These are phyloP conservation scores for Tenualosa ilisha DNA, from an alignment of 2,797 vertebrate species.

Conservation along the genomic window DNA sequence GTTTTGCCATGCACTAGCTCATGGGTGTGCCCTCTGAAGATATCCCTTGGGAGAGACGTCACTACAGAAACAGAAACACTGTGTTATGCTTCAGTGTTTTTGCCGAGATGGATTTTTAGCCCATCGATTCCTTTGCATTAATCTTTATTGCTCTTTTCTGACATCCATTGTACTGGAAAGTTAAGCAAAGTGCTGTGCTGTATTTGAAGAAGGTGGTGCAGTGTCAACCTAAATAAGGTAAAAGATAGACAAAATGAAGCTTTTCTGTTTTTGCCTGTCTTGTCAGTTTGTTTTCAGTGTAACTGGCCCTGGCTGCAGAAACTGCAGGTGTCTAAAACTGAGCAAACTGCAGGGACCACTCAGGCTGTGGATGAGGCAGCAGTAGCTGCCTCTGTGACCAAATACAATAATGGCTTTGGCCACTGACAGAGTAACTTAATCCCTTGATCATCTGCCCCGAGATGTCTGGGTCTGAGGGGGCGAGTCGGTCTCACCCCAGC, in stretches of 20 bases:
- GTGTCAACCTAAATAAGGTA: not conserved
- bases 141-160: not conserved
- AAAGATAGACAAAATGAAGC: not conserved
- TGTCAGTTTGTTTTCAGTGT: not conserved
- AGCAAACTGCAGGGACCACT: not conserved
- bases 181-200: not conserved
- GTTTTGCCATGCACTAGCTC: not conserved
- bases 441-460: conserved; percentile 6
- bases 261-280: not conserved
- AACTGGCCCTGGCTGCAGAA: not conserved
- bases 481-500: not conserved
- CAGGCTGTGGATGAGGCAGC: not conserved
- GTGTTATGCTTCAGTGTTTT: not conserved
- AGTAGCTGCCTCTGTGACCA: not conserved
- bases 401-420: conserved; percentile 24
- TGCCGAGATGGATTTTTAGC: not conserved
- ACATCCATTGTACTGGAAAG: not conserved
- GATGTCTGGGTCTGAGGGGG: conserved; percentile 2
- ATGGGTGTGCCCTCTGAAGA: conserved; percentile 19
- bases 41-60: not conserved
- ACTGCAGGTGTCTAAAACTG: not conserved
- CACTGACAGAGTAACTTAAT: not conserved
- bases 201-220: not conserved
- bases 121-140: not conserved
- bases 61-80: conserved; percentile 6